phyloP scores from a whole-genome alignment of 1,140 invertebrate genomes.

The Brachionus manjavacas region DNA sequence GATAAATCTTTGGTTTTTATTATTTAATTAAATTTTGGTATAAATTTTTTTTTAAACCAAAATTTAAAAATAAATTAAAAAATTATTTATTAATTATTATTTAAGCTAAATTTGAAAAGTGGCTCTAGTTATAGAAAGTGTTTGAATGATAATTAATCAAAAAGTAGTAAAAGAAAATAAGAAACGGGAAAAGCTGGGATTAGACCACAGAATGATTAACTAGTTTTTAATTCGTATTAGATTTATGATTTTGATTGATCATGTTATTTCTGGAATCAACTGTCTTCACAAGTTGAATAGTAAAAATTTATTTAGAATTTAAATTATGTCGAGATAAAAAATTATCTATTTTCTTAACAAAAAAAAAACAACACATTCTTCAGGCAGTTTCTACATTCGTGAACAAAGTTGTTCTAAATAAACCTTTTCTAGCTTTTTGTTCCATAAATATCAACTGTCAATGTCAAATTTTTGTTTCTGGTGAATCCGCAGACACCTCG shows the following conservation, averaged over 20 bases:
- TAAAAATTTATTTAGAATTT: neutral
- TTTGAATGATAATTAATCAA: neutral
- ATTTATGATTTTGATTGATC: neutral
- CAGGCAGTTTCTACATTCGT: neutral
- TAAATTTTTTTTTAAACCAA: no score
- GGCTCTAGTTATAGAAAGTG: neutral
- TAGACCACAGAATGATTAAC: neutral
- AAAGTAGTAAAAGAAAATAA: neutral
- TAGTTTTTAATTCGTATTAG: neutral
- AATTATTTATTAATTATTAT: no score
- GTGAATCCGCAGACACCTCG: neutral
- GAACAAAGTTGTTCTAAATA: neutral
- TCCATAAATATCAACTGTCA: constrained; percentile 3
- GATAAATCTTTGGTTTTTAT: no score
- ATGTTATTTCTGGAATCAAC: neutral
- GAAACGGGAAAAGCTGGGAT: neutral
- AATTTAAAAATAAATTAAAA: no score
- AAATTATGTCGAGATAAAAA: neutral
- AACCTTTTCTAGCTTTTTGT: neutral
- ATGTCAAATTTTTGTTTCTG: neutral
- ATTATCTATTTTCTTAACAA: neutral
- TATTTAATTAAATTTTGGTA: no score
- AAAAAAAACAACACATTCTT: neutral
- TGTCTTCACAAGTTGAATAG: neutral
- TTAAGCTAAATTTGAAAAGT: no score